Base-by-base conservation (phyloP, 2,797 vertebrate species). In the Etheostoma nigrum region DNA sequence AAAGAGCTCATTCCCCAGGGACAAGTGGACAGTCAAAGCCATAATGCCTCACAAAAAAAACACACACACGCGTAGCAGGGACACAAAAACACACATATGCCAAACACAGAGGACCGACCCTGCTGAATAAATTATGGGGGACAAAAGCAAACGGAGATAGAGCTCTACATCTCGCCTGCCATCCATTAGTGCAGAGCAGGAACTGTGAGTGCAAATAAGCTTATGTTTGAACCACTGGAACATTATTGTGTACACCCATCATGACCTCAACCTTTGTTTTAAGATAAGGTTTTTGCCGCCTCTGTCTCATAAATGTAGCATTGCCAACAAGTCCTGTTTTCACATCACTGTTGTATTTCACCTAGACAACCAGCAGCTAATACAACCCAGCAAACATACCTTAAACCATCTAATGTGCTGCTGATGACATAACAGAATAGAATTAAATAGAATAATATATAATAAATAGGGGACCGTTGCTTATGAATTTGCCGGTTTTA, bases 91-190 rank as follows among this genome's bases (percentile, higher is more conserved):
- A 78, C 25, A 79, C 4, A 27, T 19, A 44, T 40, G 79, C 52
- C 73, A 47, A 70, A 69, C 71, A 80, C 36, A 62, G 79, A 90
- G 76, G 77, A 85, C 76, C 60, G 63, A 65, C 53, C 60, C 68
- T 69, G 57, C 54, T 92, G 85, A 90, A 93, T 92, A 92, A 90
- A 88, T 92, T 59, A 91, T 88, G 75, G 70, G 42, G 67, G 72
- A 87, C 79, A 87, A 91, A 89, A 82, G 81, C 82, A 87, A 88
- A 88, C 47, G n/a, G 44, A 76, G 83, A 90, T 89, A 85, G 81
- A 84, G 65, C 72, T 77, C 71, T 64, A 54, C 68, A 74, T 90
- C 77, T 75, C 36, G 15, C 57, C 66, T n/a, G 27, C 58, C 54
- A 51, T 86, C 80, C 82, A 92, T 89, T 88, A 87, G 78, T 51